These are phyloP conservation scores for Urocitellus parryii DNA, from an alignment of 2,113 vertebrate genomes.

Conservation along the genomic window DNA sequence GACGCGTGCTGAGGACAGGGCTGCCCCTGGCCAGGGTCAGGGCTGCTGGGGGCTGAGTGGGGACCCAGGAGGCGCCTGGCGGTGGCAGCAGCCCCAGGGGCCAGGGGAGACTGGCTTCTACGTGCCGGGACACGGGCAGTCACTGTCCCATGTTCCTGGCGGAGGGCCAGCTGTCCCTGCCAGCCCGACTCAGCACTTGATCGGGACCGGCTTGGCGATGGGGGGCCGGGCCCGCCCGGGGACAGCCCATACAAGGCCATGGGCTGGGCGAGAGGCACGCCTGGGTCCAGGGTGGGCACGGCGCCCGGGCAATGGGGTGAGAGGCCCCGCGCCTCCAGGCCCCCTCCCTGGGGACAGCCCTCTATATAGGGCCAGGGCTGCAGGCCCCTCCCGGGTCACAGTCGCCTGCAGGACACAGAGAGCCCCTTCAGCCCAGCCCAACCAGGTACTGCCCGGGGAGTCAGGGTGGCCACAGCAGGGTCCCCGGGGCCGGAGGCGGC, in stretches of 20 bases:
- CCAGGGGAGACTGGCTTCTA: background rate
- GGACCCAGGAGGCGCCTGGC: background rate
- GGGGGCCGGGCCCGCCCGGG: background rate
- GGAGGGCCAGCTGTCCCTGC: constrained; percentile 36
- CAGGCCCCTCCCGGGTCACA: constrained; percentile 49
- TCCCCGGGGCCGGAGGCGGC: background rate
- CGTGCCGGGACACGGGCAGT: background rate
- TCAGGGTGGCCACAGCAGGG: background rate
- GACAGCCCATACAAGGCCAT: constrained; percentile 79
- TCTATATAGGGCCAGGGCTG: constrained; percentile 61
- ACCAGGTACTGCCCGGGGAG: constrained; percentile 53
- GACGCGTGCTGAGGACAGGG: background rate
- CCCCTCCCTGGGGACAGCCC: constrained; percentile 24
- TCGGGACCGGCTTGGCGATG: background rate
- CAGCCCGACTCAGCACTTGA: constrained; percentile 77
- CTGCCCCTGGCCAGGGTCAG: background rate
- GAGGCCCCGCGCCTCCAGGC: constrained; percentile 12
- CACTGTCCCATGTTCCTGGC: constrained; percentile 37
- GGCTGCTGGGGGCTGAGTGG: background rate
- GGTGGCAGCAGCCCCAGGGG: background rate
- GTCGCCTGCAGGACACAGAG: constrained; percentile 24
- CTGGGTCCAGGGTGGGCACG: constrained; percentile 39
- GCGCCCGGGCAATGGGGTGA: constrained; percentile 34
- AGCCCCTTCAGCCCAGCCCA: constrained; percentile 37
- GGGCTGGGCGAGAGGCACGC: constrained; percentile 57